Percentiles rank a stretch among this genome's conserved stretches.
phyloP scores from a whole-genome alignment of 2,888 invertebrate species.

The Meta bourneti region DNA sequence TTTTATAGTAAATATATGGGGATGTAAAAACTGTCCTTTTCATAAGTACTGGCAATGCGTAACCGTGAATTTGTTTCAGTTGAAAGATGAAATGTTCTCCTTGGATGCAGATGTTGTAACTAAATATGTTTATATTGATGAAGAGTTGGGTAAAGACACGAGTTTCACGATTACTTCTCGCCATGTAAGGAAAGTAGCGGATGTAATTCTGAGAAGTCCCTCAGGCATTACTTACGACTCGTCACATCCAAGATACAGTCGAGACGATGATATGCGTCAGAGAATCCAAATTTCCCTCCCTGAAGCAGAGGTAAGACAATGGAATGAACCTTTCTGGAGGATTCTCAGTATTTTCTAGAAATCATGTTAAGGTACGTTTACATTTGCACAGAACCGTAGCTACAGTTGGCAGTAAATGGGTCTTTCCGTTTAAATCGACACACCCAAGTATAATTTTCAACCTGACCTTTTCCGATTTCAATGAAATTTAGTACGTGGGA shows the following conservation, averaged over 20 bases:
- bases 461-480: too few relatives aligned
- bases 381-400: too few relatives aligned
- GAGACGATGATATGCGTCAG: conserved; percentile 70
- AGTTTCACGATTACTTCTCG: conserved; percentile 75
- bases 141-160: conserved; percentile 78
- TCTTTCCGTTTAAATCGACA: too few relatives aligned
- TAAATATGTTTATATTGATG: conserved; percentile 70
- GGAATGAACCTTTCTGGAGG: neutral
- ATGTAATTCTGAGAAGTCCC: conserved; percentile 76
- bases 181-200: conserved; percentile 44
- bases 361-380: too few relatives aligned
- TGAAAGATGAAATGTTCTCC: conserved; percentile 77
- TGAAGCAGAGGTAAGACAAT: conserved; percentile 75
- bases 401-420: too few relatives aligned
- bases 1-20: too few relatives aligned
- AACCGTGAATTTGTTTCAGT: conserved; percentile 26
- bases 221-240: conserved; percentile 72
- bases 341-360: too few relatives aligned
- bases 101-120: conserved; percentile 78
- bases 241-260: conserved; percentile 60
- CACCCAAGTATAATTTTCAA: too few relatives aligned
- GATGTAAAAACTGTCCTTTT: too few relatives aligned
- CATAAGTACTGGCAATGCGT: too few relatives aligned
- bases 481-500: too few relatives aligned
- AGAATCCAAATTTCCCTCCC: conserved; percentile 76